Conservation (phyloP, 1,140 invertebrate species). For the Nebria ingens region DNA sequence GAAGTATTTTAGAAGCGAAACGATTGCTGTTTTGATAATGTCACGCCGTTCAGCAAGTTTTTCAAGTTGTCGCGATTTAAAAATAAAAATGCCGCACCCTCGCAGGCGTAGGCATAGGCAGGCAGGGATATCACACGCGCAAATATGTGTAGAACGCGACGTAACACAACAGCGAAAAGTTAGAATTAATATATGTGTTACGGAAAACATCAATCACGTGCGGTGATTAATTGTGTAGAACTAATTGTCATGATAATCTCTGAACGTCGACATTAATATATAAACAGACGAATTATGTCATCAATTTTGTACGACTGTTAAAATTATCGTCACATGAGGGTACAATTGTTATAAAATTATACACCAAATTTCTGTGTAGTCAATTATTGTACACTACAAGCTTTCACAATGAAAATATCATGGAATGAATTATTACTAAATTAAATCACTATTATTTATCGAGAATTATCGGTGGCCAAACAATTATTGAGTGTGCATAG, state of each 20-base stretch:
- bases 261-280: background rate
- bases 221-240: background rate
- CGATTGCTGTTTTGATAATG: background rate
- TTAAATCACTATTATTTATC: no score
- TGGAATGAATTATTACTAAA: no score
- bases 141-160: background rate
- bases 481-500: no score
- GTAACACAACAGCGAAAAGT: background rate
- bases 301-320: background rate
- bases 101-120: no score
- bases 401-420: no score
- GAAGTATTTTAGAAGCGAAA: no score
- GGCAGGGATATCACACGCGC: no score
- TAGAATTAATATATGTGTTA: background rate
- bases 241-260: background rate
- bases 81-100: background rate
- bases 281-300: background rate
- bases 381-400: no score
- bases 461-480: no score
- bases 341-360: no score
- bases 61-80: background rate
- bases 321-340: no score
- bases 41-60: background rate
- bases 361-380: no score
- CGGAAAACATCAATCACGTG: background rate